Conservation (phyloP, 2,797 vertebrate species). For the Poeciliopsis infans region DNA sequence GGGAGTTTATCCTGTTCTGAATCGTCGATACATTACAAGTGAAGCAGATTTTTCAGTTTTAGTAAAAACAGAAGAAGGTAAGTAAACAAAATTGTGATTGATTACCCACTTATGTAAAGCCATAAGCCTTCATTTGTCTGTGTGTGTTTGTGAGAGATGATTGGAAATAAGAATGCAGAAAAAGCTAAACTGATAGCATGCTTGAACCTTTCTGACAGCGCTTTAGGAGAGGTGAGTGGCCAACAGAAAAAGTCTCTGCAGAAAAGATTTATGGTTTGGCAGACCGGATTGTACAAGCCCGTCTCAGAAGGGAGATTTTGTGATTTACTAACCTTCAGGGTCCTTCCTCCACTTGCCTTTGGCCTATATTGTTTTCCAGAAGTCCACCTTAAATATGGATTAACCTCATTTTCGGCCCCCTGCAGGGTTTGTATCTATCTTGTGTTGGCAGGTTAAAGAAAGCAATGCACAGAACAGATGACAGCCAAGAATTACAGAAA, state of each 20-base stretch:
- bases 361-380: constrained; percentile 39
- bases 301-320: constrained; percentile 30
- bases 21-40: constrained; percentile 30
- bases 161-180: not conserved
- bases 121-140: not conserved
- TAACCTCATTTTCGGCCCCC: constrained; percentile 12
- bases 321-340: constrained; percentile 37
- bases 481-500: not conserved
- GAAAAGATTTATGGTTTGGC: not conserved
- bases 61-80: not conserved
- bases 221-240: not conserved
- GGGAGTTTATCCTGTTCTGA: constrained; percentile 14
- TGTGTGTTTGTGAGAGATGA: not conserved
- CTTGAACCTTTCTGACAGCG: not conserved
- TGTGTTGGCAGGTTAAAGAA: constrained; percentile 20
- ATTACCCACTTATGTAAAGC: not conserved
- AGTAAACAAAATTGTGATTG: not conserved
- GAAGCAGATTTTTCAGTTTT: constrained; percentile 1
- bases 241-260: constrained; percentile 2
- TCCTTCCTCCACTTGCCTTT: constrained; percentile 26
- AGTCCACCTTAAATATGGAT: constrained; percentile 35
- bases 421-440: constrained; percentile 10
- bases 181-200: not conserved
- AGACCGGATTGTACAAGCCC: constrained; percentile 6
- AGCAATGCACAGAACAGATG: not conserved